Base-by-base conservation (phyloP, 2,888 invertebrate species). In the Alviniconcha strummeri region DNA sequence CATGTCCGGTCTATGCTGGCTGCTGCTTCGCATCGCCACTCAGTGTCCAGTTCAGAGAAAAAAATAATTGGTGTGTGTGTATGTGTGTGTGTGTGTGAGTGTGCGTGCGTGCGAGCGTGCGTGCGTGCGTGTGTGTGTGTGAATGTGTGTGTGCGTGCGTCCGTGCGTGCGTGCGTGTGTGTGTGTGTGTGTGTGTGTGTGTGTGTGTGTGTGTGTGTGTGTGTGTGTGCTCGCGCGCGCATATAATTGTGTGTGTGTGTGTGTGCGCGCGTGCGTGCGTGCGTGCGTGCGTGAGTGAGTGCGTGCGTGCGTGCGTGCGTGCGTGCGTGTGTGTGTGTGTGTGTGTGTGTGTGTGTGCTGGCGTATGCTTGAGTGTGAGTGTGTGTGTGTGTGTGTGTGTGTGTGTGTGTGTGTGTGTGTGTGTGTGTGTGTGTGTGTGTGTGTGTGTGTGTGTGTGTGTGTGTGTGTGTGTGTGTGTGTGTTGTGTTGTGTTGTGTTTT, bases 121-220 rank as follows among this genome's bases (percentile, higher is more conserved):
- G 60, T 4, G 60, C 4, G 60, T 60, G 60, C 4, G 60, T 4
- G 60, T 60, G 60, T 75, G 75, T 52, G 36, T 75, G 75, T 17
- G 5, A 17, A 2, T 36, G 75, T 75, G 55, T 75, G 54, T 52
- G 55, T 75, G 75, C 5, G 55, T 75, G 75, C 5, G 55, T 75
- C 7, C 3, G 36, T 75, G 55, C 5, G 52, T 75, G 55, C 4
- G 9, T 60, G 60, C 4, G 9, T 60, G 60, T 60, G 9, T 60
- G 36, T 36, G 15, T 72, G 13, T 72, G 72, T 72, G 72, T 72
- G 72, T 72, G 72, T 72, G 36, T 72, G 19, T 19, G 72, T 72
- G 52, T 72, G 72, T 52, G 72, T 72, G 72, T 72, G 72, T 72
- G 72, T 72, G 72, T 52, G 72, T 52, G 72, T 36, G 72, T 75